Base-by-base conservation (phyloP, 2,113 vertebrate genomes). In the Takifugu bimaculatus region DNA sequence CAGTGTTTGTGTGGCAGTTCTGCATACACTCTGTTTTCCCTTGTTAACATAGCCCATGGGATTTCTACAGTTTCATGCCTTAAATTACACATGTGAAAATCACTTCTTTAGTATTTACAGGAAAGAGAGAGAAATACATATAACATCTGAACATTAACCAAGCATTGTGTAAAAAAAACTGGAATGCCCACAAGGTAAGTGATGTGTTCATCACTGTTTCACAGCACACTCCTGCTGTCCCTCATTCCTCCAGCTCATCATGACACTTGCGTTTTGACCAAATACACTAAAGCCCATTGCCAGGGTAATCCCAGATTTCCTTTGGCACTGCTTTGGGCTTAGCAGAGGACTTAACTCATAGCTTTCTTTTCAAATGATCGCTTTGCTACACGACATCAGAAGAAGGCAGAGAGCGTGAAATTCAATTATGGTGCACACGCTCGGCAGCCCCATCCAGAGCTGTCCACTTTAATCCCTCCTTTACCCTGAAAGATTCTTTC, bases 381-480 rank as follows among this genome's bases (percentile, higher is more conserved):
- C 94, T 91, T 94, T 92, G 77, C 20, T 95, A 93, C 93, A 93
- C 94, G 71, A 95, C 94, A 96, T 97, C 95, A 98, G 93, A 98
- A 90, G 85, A 77, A 92, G 90, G 86, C 92, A 90, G 89, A 60
- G 66, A 92, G 94, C 93, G 91, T 95, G 93, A 96, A 96, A 96
- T 94, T 93, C 85, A 94, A 95, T 97, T 93, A 95, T 83, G 83
- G 73, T 68, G 90, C 93, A 90, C 92, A 90, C 87, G 84, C 87
- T 91, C 84, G 51, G 79, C 76, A 80, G 91, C 87, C 81, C 91
- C 85, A 87, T 93, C 85, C 91, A 90, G 91, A 93, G 89, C 83
- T 91, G 87, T 87, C 90, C 81, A 73, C 81, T 90, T 90, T 95
- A 95, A 96, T 94, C 94, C 92, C 85, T 70, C 64, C 70, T 87